These are phyloP conservation scores for Halichoerus grypus DNA, from an alignment of 2,113 vertebrate genomes.

Conservation along the genomic window DNA sequence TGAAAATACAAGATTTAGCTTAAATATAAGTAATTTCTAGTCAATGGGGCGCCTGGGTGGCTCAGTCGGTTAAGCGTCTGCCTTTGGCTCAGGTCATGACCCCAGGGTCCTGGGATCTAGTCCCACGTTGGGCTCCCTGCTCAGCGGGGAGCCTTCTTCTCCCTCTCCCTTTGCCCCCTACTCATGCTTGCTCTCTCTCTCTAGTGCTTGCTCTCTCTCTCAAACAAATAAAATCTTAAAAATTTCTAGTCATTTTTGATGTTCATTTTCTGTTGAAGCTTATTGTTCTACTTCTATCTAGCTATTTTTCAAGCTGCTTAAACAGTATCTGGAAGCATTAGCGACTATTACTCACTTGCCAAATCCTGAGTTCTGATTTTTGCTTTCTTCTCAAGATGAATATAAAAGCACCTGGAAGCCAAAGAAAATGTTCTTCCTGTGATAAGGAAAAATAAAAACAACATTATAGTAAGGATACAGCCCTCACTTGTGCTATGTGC, in stretches of 20 bases:
- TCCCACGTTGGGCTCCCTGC: neutral
- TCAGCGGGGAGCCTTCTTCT: neutral
- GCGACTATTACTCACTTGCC: conserved; percentile 75
- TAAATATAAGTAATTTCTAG: neutral
- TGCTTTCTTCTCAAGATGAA: conserved; percentile 64
- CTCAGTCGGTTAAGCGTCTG: neutral
- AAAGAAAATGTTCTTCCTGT: conserved; percentile 68
- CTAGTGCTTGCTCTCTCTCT: too few species aligned
- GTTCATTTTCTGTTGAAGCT: conserved; percentile 33
- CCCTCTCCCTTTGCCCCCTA: neutral
- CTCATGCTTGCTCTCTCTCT: too few species aligned
- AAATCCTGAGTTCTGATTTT: conserved; percentile 77
- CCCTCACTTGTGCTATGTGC: neutral
- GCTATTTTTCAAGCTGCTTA: neutral
- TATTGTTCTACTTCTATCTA: neutral
- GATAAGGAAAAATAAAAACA: conserved; percentile 57
- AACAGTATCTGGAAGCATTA: conserved; percentile 49
- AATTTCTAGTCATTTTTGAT: neutral
- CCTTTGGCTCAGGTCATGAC: neutral
- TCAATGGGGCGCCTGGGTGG: too few species aligned
- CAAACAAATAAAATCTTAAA: neutral
- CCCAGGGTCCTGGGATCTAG: neutral
- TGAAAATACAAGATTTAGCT: conserved; percentile 42
- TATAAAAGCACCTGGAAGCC: conserved; percentile 71
- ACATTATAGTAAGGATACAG: conserved; percentile 18